Conservation (phyloP, 2,888 invertebrate genomes). For the Eupithecia insigniata region DNA sequence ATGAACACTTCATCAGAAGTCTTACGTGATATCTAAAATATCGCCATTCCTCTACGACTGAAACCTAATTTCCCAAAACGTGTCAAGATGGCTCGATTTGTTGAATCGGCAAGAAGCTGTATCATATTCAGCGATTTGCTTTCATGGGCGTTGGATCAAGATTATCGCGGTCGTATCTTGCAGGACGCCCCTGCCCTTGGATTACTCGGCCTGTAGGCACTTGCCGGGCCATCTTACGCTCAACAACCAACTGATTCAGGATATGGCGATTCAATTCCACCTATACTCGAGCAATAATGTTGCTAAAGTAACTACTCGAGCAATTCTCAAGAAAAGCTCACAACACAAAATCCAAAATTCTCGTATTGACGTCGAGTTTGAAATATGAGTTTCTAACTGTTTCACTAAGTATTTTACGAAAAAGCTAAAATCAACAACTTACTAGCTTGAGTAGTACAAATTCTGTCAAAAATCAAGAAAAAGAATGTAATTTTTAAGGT, state of each 20-base stretch:
- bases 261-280: conserved; percentile 51
- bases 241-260: conserved; percentile 52
- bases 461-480: no score
- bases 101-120: conserved; percentile 48
- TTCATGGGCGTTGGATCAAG: conserved; percentile 63
- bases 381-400: no score
- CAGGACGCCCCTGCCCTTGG: conserved; percentile 56
- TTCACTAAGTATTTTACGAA: no score
- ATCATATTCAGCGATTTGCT: conserved; percentile 63
- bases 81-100: conserved; percentile 23
- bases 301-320: no score
- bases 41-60: neutral
- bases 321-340: no score
- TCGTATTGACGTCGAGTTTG: no score
- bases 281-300: no score
- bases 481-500: no score
- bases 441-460: no score
- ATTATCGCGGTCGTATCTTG: conserved; percentile 68
- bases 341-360: no score
- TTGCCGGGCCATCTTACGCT: conserved; percentile 52
- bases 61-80: neutral
- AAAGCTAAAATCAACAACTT: no score
- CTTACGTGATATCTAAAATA: neutral
- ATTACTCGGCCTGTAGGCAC: conserved; percentile 59
- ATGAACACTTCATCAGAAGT: no score